A percentile compares a stretch with the other conserved stretches of the same genome.
phyloP scores from a whole-genome alignment of 2,113 vertebrate species.

The Psammodynastes pulverulentus region DNA sequence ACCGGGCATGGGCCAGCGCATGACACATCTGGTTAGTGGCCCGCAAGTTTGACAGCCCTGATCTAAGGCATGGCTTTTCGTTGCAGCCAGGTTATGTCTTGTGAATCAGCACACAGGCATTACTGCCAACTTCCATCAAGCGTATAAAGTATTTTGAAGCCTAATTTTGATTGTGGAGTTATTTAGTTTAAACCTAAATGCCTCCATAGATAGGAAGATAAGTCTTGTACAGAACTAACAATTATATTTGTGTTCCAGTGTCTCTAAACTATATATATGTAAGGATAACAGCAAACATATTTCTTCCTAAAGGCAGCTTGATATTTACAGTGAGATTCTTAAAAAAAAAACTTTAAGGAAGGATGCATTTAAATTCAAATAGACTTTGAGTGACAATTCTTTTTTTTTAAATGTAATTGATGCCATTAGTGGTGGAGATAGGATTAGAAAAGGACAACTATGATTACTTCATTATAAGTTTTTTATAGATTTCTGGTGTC shows the following conservation, averaged over 20 bases:
- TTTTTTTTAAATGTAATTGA: neutral
- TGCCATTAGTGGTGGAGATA: neutral
- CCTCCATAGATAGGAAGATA: rapidly evolving
- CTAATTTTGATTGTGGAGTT: neutral
- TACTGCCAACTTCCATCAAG: neutral
- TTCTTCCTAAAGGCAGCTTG: neutral
- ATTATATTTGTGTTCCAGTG: neutral
- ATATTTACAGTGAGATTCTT: neutral
- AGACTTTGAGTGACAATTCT: neutral
- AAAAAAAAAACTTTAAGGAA: neutral
- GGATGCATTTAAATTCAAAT: neutral
- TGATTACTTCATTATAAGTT: neutral
- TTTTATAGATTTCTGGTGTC: neutral
- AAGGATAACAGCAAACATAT: neutral
- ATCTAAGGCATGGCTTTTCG: neutral
- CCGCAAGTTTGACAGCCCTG: too few species aligned
- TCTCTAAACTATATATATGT: neutral
- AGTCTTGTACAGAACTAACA: neutral
- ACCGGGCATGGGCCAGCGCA: too few species aligned
- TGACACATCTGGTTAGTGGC: too few species aligned
- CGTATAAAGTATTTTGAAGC: neutral
- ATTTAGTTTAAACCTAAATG: neutral
- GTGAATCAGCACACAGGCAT: neutral
- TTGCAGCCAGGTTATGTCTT: neutral
- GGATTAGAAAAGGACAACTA: neutral